Evolutionary conservation across 2,797 vertebrate species (phyloP).

Genomic region (Pogonophryne albipinna): DNA sequence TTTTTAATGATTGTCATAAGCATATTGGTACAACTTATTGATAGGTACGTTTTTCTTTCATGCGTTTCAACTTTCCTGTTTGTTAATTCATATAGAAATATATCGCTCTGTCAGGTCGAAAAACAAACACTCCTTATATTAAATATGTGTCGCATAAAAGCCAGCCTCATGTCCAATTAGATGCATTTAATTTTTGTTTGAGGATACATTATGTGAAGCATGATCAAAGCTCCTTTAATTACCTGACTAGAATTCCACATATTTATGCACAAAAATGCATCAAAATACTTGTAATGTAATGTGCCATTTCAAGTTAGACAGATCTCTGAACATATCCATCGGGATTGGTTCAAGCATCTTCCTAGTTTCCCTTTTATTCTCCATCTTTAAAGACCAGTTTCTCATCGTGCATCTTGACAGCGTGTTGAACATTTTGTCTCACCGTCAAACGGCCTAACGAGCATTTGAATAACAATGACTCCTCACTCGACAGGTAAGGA

Average conservation of each 20-base stretch:
- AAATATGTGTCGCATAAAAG: background rate
- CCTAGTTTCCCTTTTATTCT: background rate
- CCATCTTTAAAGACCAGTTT: background rate
- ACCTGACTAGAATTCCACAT: background rate
- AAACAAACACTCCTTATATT: background rate
- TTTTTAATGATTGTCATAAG: too few relatives aligned
- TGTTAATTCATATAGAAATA: too few relatives aligned
- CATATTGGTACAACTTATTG: too few relatives aligned
- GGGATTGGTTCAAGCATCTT: background rate
- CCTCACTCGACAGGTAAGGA: conserved; percentile 31
- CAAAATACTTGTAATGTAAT: background rate
- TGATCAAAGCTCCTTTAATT: background rate
- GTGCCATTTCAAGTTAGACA: background rate
- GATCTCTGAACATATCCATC: background rate
- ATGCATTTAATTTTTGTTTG: background rate
- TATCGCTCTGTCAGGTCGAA: too few relatives aligned
- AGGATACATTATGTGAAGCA: background rate
- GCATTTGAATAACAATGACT: conserved; percentile 58
- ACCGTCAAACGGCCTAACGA: conserved; percentile 13
- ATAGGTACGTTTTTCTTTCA: too few relatives aligned
- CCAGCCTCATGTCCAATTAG: background rate
- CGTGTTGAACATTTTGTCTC: conserved; percentile 17
- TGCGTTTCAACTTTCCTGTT: too few relatives aligned
- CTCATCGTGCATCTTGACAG: conserved; percentile 1
- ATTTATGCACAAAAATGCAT: background rate